Evolutionary conservation across 1,140 invertebrate species (phyloP), one percentile per base, ranked within the genome.

Genomic region (Heliconius hermathena): DNA sequence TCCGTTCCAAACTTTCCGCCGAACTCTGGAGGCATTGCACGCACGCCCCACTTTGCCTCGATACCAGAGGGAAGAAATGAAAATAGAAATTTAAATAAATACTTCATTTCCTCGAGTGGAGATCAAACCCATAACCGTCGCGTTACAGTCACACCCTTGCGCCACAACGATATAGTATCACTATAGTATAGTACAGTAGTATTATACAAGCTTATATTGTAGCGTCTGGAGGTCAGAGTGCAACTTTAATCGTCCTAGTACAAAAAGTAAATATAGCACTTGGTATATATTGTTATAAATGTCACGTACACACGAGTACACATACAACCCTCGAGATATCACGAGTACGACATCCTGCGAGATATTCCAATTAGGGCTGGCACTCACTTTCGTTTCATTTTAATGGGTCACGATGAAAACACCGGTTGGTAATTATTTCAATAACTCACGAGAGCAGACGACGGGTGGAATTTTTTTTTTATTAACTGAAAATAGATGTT

Each of bases 261-360:
- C 60, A 66, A 66, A 66, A 66, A 72, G 71, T 72, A 41, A 46
- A n/a, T 41, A 20, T 71, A 52, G 41, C 66, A 52, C 66, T 71
- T 71, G 46, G 46, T 52, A 8, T 71, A n/a, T 22, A 77, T 22
- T 49, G 22, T 41, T 70, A 77, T 71, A 77, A 57, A 78, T 26
- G 52, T 78, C 77, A 78, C 22, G n/a, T 54, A 54, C 70, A 46
- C 29, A 18, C 18, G 11, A 73, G 72, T 73, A 81, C 38, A 26
- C 83, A 90, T 87, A 87, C 89, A 82, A 84, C 88, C 85, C 85
- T 89, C 89, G 86, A 46, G 41, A 46, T 89, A 84, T 84, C 77
- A 38, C 83, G 83, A 84, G 82, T 80, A 85, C 83, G 85, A 88
- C 85, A 88, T 88, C 88, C 88, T 88, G 87, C 82, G 84, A 80